These are phyloP conservation scores for Idaea aversata DNA, from an alignment of 2,888 invertebrate species.

Conservation along the genomic window DNA sequence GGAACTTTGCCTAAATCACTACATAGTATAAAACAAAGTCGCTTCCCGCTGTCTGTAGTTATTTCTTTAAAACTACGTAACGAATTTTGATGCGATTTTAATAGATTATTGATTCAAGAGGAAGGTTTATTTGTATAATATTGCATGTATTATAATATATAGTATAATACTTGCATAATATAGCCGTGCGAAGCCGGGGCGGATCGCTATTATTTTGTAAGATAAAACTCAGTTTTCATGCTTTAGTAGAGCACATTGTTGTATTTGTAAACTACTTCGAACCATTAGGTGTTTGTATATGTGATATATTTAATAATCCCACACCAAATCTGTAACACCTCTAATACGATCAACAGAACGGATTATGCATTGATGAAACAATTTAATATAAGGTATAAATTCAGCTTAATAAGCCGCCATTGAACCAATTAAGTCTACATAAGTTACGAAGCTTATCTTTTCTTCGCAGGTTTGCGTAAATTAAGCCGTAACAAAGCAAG, in stretches of 20 bases:
- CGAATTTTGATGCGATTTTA: too few species aligned
- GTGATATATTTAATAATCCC: neutral
- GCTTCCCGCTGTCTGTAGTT: too few species aligned
- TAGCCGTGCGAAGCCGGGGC: too few species aligned
- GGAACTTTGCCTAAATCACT: too few species aligned
- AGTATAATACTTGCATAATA: too few species aligned
- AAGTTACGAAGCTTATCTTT: conserved; percentile 39
- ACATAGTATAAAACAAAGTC: too few species aligned
- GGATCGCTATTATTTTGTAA: too few species aligned
- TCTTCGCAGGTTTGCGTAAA: conserved; percentile 37
- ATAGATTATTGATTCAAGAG: too few species aligned
- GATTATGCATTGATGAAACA: conserved; percentile 30
- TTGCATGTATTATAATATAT: too few species aligned
- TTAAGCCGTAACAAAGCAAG: conserved; percentile 43
- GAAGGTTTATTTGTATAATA: too few species aligned
- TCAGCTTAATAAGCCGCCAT: conserved; percentile 29
- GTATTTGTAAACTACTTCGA: neutral
- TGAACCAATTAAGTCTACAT: conserved; percentile 40
- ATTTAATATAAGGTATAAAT: conserved; percentile 25
- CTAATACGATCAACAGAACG: conserved; percentile 28
- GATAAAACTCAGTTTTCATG: neutral
- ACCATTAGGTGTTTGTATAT: neutral
- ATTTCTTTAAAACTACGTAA: too few species aligned
- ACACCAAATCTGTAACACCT: conserved; percentile 4
- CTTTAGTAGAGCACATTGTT: neutral